Percentiles rank a stretch among this genome's conserved stretches.
These are phyloP conservation scores for Paedocypris sp. DNA, from an alignment of 2,113 vertebrate genomes.

Conservation along the genomic window DNA sequence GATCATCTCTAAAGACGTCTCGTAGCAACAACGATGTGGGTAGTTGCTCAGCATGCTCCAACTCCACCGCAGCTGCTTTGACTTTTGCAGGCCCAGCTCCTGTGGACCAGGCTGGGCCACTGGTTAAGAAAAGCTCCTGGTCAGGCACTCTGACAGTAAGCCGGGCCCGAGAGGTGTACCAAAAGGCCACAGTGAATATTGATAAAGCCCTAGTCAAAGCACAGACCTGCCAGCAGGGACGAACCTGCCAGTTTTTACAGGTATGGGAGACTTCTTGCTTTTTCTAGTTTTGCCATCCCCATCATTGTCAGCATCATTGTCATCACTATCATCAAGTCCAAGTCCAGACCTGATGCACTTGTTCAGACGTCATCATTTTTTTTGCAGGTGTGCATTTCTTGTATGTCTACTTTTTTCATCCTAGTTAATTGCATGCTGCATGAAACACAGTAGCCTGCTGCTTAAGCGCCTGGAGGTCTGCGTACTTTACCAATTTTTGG, in stretches of 20 bases:
- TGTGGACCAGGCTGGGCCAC: constrained; percentile 53
- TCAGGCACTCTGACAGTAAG: constrained; percentile 94
- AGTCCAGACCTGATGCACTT: background rate
- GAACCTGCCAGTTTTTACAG: constrained; percentile 93
- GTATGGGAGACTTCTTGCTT: constrained; percentile 56
- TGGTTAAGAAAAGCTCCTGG: constrained; percentile 88
- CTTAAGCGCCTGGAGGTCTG: too few species aligned
- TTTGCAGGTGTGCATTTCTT: background rate
- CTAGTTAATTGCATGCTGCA: too few species aligned
- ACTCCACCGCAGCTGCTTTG: constrained; percentile 51
- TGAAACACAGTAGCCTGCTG: too few species aligned
- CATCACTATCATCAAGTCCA: background rate
- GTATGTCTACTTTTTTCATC: too few species aligned
- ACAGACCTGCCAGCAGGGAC: constrained; percentile 84
- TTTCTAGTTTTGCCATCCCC: constrained; percentile 7
- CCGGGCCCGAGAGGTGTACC: constrained; percentile 88
- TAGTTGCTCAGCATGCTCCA: constrained; percentile 56
- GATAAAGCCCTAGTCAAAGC: constrained; percentile 92
- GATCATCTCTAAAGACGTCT: constrained; percentile 83
- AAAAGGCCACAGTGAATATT: constrained; percentile 87
- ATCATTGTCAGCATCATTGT: background rate
- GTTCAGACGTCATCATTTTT: background rate
- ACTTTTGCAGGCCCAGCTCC: constrained; percentile 23
- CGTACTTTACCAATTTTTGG: too few species aligned
- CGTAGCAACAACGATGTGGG: constrained; percentile 79